Percentiles rank a stretch among this genome's conserved stretches.
Evolutionary conservation across 2,797 vertebrate species (phyloP).

Genomic region (Xiphophorus birchmanni): DNA sequence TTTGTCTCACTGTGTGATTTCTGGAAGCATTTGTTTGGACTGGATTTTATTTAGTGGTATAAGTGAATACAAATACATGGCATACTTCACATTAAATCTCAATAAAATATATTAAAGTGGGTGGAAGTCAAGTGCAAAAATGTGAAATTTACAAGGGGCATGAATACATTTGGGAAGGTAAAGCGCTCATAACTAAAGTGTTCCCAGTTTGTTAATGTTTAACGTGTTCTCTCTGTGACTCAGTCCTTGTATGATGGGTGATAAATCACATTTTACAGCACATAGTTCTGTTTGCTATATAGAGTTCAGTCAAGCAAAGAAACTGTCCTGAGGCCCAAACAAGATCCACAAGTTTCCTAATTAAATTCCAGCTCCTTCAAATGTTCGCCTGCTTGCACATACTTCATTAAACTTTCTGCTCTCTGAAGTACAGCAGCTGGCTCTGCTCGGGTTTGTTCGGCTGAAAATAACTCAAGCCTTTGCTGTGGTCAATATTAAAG

Average conservation of each 20-base stretch:
- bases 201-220: background rate
- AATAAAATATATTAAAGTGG: background rate
- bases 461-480: conserved; percentile 11
- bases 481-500: conserved; percentile 10
- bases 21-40: background rate
- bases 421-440: conserved; percentile 13
- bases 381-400: background rate
- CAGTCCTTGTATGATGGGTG: background rate
- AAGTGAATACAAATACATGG: background rate
- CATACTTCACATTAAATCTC: background rate
- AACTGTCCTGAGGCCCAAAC: conserved; percentile 33
- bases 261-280: conserved; percentile 13
- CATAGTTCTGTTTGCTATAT: conserved; percentile 19
- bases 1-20: background rate
- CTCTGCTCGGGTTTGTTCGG: background rate
- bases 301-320: conserved; percentile 38
- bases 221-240: background rate
- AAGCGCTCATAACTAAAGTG: background rate
- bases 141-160: background rate
- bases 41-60: background rate
- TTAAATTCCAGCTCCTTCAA: conserved; percentile 28
- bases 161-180: background rate
- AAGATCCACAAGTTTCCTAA: conserved; percentile 28
- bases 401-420: conserved; percentile 22
- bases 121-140: background rate